phyloP scores from a whole-genome alignment of 2,113 vertebrate genomes.

The Montifringilla adamsi region DNA sequence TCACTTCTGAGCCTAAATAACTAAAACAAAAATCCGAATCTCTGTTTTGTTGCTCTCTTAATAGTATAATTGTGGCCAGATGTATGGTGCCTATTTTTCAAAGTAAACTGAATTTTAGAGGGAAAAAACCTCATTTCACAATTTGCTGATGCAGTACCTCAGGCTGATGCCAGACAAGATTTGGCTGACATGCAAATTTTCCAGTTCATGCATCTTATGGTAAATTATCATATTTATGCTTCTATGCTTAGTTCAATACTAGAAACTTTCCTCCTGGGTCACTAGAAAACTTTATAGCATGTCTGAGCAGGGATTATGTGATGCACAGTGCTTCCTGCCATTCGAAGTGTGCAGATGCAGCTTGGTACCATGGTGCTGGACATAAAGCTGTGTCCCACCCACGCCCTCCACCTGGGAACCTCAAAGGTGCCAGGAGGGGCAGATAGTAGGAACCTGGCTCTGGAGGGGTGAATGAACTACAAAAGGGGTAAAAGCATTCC shows the following conservation, averaged over 20 bases:
- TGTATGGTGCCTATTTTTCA: conserved; percentile 16
- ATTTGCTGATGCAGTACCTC: conserved; percentile 5
- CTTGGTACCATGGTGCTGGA: rapidly evolving
- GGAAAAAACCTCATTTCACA: background rate
- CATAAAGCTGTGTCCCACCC: background rate
- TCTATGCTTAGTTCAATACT: background rate
- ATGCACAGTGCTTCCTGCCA: background rate
- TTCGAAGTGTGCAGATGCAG: background rate
- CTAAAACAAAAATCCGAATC: background rate
- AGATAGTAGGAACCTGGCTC: background rate
- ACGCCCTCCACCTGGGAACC: background rate
- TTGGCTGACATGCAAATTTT: background rate
- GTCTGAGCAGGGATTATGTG: background rate
- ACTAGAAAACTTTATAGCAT: background rate
- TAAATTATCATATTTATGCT: background rate
- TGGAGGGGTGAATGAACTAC: background rate
- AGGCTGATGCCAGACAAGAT: background rate
- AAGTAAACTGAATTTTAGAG: conserved; percentile 29
- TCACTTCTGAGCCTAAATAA: background rate
- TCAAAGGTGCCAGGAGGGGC: background rate
- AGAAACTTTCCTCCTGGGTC: background rate
- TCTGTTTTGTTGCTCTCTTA: background rate
- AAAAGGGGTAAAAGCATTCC: background rate
- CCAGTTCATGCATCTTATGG: background rate
- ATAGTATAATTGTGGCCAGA: conserved; percentile 22